These are phyloP conservation scores for Nothoprocta pentlandii DNA, from an alignment of 2,113 vertebrate genomes.

Conservation along the genomic window DNA sequence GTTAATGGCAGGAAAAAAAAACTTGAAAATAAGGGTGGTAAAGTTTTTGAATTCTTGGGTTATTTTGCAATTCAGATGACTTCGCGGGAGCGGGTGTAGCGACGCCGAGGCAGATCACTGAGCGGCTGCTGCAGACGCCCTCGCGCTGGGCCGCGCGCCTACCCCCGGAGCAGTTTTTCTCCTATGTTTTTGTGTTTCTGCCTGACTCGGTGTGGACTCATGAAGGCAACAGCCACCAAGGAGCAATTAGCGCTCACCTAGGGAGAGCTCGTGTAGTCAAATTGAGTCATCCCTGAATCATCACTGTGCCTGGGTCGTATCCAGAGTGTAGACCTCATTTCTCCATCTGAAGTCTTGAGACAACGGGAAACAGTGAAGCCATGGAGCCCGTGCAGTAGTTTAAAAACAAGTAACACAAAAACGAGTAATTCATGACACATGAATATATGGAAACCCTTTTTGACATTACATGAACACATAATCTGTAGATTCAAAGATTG, in stretches of 20 bases:
- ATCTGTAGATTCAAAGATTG: background rate
- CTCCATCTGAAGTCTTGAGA: background rate
- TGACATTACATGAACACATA: background rate
- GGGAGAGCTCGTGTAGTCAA: constrained; percentile 24
- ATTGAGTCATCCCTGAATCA: background rate
- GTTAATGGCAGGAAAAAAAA: background rate
- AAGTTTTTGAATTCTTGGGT: background rate
- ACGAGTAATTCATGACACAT: background rate
- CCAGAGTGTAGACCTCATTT: background rate
- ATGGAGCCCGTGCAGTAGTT: background rate
- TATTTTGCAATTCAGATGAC: constrained; percentile 35
- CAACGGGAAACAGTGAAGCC: background rate
- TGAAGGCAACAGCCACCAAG: constrained; percentile 50
- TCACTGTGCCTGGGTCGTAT: background rate
- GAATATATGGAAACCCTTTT: background rate
- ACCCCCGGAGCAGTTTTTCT: constrained; percentile 66
- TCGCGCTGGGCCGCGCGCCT: constrained; percentile 31
- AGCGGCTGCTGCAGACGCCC: constrained; percentile 34
- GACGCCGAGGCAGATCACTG: background rate
- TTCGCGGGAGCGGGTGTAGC: background rate
- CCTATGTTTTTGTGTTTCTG: constrained; percentile 58
- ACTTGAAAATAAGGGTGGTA: background rate
- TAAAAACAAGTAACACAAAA: background rate
- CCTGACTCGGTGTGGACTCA: constrained; percentile 71
- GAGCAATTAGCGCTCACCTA: constrained; percentile 58